A percentile compares a stretch with the other conserved stretches of the same genome.
These are phyloP conservation scores for Cerastis leucographa DNA, from an alignment of 2,888 invertebrate species.

Conservation along the genomic window DNA sequence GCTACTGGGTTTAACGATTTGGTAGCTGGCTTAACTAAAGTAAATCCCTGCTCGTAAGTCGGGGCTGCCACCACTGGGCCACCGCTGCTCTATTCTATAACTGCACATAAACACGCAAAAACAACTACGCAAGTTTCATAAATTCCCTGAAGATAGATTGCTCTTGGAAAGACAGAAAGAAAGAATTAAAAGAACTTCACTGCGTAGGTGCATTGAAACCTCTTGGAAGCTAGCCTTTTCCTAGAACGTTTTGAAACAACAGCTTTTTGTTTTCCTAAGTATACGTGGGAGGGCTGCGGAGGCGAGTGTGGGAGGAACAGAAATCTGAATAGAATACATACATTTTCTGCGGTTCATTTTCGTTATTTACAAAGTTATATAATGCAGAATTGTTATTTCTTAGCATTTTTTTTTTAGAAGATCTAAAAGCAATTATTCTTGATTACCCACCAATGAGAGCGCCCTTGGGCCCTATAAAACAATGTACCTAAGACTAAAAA, in stretches of 20 bases:
- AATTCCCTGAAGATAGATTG: neutral
- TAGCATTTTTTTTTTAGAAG: neutral
- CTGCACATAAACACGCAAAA: too few species aligned
- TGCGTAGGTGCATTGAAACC: conserved; percentile 8
- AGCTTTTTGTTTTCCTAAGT: conserved; percentile 5
- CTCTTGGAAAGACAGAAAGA: neutral
- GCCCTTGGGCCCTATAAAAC: neutral
- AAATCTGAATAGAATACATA: neutral
- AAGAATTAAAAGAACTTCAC: neutral
- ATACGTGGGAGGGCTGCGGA: conserved; percentile 20
- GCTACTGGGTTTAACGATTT: neutral
- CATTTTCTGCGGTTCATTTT: neutral
- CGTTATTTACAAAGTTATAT: neutral
- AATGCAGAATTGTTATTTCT: neutral
- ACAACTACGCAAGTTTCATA: too few species aligned
- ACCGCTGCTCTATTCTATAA: too few species aligned
- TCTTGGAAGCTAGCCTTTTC: neutral
- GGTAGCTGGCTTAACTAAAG: neutral
- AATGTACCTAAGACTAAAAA: too few species aligned
- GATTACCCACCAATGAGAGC: neutral
- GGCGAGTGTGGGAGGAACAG: conserved; percentile 28
- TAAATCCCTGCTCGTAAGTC: neutral
- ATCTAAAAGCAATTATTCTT: neutral
- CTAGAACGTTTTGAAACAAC: conserved; percentile 21
- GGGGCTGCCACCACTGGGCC: too few species aligned